Base-by-base conservation (phyloP, 2,113 vertebrate species). In the Phylloscopus whistleri region DNA sequence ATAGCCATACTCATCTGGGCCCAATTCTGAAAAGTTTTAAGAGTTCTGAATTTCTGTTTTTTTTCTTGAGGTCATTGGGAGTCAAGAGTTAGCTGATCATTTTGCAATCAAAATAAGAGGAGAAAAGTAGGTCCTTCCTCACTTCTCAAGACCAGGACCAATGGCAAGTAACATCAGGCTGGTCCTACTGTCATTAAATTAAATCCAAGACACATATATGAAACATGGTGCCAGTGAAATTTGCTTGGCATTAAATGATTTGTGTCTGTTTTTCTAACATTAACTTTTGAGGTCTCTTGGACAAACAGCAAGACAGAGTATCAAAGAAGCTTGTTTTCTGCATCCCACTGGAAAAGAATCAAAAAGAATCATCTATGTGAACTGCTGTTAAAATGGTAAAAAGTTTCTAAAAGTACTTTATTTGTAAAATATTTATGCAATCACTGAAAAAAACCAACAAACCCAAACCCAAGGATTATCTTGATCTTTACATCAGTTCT, bases 351-450 rank as follows among this genome's bases (percentile, higher is more conserved):
- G 84, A 96, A 79, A 76, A 83, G 70, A 93, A 85, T 89, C 41
- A 85, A 96, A 82, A 82, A 79, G 67, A 95, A 85, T 87, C 31
- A 82, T 83, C 70, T 91, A n/a, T 69, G 74, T 80, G 51, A 93
- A 94, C 58, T 93, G 37, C 23, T 44, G 27, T 83, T 80, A 83
- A 18, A 83, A 76, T 2, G 1, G 33, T 26, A 74, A 76, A 79
- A 90, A 41, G 20, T 8, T 35, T 51, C 31, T 76, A 27, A 0
- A 87, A 74, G 20, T 67, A 70, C 84, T 88, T 89, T 69, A 82
- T 83, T 87, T 67, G 39, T 41, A 90, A 94, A 95, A 90, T 93
- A 94, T 94, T 91, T 90, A 85, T 35, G n/a, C 55, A 83, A 35
- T 95, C 46, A 70, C 16, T 24, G 27, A 16, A 13, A 58, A 89